These are phyloP conservation scores for Caiman crocodilus DNA, from an alignment of 2,797 vertebrate species.

Conservation along the genomic window DNA sequence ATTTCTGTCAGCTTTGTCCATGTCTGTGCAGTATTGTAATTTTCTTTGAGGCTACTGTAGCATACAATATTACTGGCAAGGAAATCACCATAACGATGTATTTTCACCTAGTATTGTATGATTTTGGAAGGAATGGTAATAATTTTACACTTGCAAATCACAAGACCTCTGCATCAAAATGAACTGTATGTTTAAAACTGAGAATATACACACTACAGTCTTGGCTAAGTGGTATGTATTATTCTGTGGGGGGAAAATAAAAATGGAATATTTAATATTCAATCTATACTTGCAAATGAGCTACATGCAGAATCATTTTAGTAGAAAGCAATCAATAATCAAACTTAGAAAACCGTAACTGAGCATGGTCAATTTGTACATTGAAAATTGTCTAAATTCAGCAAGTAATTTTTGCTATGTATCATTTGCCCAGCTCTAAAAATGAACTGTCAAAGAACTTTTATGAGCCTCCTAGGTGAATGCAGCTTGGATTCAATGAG, in stretches of 20 bases:
- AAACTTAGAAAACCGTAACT: too few species aligned
- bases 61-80: too few species aligned
- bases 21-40: too few species aligned
- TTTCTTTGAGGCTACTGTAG: too few species aligned
- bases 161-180: too few species aligned
- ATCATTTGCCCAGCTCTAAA: background rate
- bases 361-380: too few species aligned
- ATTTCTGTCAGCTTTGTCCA: too few species aligned
- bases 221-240: background rate
- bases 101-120: too few species aligned
- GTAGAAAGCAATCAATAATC: background rate
- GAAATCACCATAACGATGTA: too few species aligned
- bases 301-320: background rate
- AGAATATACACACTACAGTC: background rate
- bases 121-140: too few species aligned
- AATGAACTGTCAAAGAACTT: background rate
- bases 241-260: background rate
- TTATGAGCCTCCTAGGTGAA: background rate
- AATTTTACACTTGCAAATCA: too few species aligned
- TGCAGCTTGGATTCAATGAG: background rate
- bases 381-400: too few species aligned
- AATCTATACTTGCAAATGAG: background rate
- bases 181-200: background rate
- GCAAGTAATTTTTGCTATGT: background rate
- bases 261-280: background rate